Percentiles rank a stretch among this genome's conserved stretches.
Conservation (phyloP, 2,797 vertebrate genomes). For the Lepus oiostolus region DNA sequence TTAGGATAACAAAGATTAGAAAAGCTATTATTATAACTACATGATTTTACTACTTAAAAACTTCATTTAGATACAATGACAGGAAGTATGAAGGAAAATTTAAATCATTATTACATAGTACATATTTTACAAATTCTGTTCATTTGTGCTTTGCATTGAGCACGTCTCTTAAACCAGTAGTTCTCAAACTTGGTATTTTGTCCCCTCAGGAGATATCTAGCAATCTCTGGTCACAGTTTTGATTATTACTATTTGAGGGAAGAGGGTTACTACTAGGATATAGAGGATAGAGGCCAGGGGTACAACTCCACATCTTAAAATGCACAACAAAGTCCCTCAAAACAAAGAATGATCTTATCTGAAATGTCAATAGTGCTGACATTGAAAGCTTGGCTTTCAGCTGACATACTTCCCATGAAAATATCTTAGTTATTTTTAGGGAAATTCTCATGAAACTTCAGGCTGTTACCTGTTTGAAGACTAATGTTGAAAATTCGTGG, state of each 20-base stretch:
- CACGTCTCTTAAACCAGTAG: not conserved
- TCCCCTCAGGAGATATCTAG: not conserved
- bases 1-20: slow-evolving; percentile 22
- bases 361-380: not conserved
- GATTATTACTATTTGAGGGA: not conserved
- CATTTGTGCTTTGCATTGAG: slow-evolving; percentile 29
- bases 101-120: not conserved
- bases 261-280: not conserved
- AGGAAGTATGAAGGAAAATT: not conserved
- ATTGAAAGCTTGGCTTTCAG: not conserved
- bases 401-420: not conserved
- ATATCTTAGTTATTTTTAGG: slow-evolving; percentile 10
- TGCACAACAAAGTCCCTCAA: not conserved
- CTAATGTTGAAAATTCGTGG: not conserved
- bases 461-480: not conserved
- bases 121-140: slow-evolving; percentile 5
- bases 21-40: slow-evolving; percentile 11
- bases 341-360: not conserved
- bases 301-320: not conserved
- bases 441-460: not conserved
- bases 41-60: slow-evolving; percentile 51
- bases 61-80: not conserved
- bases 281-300: not conserved
- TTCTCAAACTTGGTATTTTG: not conserved
- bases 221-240: slow-evolving; percentile 34